Evolutionary conservation across 1,140 invertebrate genomes (phyloP).

Genomic region (Eciton burchellii): DNA sequence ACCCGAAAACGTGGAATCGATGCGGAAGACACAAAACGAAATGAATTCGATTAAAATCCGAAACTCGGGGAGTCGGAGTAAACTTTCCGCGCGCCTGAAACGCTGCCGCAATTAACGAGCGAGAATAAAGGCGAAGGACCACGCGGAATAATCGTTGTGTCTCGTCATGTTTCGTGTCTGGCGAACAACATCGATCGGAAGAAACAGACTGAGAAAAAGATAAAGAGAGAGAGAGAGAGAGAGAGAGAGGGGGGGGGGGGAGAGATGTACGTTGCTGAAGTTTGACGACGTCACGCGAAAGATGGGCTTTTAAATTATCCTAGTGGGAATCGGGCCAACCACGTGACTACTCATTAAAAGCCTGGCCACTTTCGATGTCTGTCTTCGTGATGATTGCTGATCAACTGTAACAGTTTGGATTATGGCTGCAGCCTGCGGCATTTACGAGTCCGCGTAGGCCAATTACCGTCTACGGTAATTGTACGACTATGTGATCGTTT

Average conservation of each 20-base stretch:
- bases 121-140: not conserved
- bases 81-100: slow-evolving; percentile 10
- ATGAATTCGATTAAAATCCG: slow-evolving; percentile 49
- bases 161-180: not conserved
- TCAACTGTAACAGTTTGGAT: slow-evolving; percentile 76
- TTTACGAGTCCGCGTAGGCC: slow-evolving; percentile 80
- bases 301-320: slow-evolving; percentile 65
- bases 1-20: slow-evolving; percentile 28
- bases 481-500: slow-evolving; percentile 65
- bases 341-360: slow-evolving; percentile 80
- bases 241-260: not conserved
- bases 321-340: slow-evolving; percentile 70
- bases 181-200: not conserved
- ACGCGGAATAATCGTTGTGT: not conserved
- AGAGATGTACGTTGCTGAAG: slow-evolving; percentile 52
- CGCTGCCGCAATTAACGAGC: not conserved
- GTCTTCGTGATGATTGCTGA: slow-evolving; percentile 71
- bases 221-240: not conserved
- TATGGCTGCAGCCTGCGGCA: slow-evolving; percentile 73
- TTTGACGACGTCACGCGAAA: slow-evolving; percentile 71
- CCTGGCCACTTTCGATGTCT: slow-evolving; percentile 42
- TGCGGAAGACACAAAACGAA: slow-evolving; percentile 36
- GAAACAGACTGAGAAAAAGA: not conserved
- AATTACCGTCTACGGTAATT: slow-evolving; percentile 76
- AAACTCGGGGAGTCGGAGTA: slow-evolving; percentile 33